Base-by-base conservation (phyloP, 2,888 invertebrate species). In the Osmoderma eremita region DNA sequence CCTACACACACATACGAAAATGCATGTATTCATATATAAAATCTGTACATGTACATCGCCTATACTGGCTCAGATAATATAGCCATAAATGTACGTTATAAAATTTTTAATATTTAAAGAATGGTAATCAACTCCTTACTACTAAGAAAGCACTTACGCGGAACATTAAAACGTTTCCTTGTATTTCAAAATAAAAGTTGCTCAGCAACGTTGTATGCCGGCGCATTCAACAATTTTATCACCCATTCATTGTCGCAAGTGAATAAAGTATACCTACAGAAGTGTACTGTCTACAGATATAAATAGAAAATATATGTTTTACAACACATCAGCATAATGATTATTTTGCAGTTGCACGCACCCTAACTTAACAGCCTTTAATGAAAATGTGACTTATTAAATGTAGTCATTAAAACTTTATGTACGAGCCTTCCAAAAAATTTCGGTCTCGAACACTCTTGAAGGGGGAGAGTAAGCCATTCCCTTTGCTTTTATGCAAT, bases 221-320 rank as follows among this genome's bases (percentile, higher is more conserved):
- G 20, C 1, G 13, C 20, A 39, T 30, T 30, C 18, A 58, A 58
- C 17, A 45, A 58, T 58, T 58, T 58, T 58, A 58, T 58, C 58
- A 42, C 42, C 58, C 58, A 58, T 58, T 58, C 58, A 58, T 58
- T 42, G 58, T 42, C 15, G 24, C 58, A 45, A 45, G 22, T 42
- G 30, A 58, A 42, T 56, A 56, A 58, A 45, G 58, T 24, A 42
- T 13, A 17, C 45, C 45, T 58, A 42, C 24, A 42, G 45, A 42
- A 58, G 10, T 53, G 24, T 17, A 24, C 58, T 58, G 30, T 42
- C 58, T 45, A 42, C 24, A 38, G 38, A 53, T 53, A 38, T 12
- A 45, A 20, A 56, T 15, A 41, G n/a, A 15, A 13, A 30, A 38
- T 42, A 24, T 58, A 22, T 42, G 6, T 30, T 30, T 30, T 30